Evolutionary conservation across 2,113 vertebrate species (phyloP), one percentile per base, ranked within the genome.

Genomic region (Melospiza melodia): DNA sequence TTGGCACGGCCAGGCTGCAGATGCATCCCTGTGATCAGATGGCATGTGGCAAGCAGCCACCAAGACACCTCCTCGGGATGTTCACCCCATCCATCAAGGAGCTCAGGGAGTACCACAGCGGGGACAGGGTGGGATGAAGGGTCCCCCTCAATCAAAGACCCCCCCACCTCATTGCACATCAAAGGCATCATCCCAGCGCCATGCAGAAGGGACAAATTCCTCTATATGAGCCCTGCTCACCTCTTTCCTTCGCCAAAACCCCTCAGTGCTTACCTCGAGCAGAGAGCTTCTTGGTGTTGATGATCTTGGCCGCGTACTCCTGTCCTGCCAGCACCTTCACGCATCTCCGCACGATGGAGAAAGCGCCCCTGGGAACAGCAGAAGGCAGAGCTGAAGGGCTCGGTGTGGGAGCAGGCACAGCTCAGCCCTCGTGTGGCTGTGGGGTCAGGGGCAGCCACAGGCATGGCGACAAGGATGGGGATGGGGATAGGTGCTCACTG

Each of bases 201-300:
- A 0, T 15, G 51, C 23, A 48, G 25, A 33, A 68, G 31, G 39
- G 14, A 54, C 6, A 30, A 39, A 62, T 22, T 48, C 39, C n/a
- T 39, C 10, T 48, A 20, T 1, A 0, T 20, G 61, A 55, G 23
- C 11, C 17, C 67, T 51, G 52, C 17, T 82, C 5, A 0, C 23
- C 16, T 63, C 67, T 20, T 2, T 0, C 57, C 7, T 73, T 43
- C 44, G n/a, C 22, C 2, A 19, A 35, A 69, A 22, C 12, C 1
- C 20, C 13, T 37, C 19, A 48, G 54, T 46, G 77, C 97, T 84
- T 76, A 98, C 98, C 98, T 97, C 98, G 96, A 90, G 98, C 98
- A 21, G 98, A 98, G 46, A 98, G 98, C 87, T 98, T 98, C 97
- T 98, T 98, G 86, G 98, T 98, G 66, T 98, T 98, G 97, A 98